These are phyloP conservation scores for Abscondita cerata DNA, from an alignment of 2,888 invertebrate genomes.

Conservation along the genomic window DNA sequence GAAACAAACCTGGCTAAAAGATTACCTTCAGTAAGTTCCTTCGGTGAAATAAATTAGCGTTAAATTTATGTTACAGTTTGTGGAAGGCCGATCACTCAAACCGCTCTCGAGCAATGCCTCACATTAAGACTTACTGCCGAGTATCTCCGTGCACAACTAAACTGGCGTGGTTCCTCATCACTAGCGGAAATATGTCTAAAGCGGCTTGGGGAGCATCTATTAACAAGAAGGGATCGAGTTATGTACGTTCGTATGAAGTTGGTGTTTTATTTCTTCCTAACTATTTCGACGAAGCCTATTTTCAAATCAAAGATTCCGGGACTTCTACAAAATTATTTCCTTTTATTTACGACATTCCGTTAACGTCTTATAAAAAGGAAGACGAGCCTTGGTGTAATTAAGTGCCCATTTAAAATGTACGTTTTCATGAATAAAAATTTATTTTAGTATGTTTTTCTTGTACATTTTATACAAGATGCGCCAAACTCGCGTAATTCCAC, in stretches of 20 bases:
- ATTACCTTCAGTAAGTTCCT: conserved; percentile 74
- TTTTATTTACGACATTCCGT: conserved; percentile 84
- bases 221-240: conserved; percentile 64
- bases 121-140: conserved; percentile 90
- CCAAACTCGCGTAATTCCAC: too few species aligned
- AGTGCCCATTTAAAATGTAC: too few species aligned
- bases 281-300: conserved; percentile 73
- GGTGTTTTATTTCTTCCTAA: conserved; percentile 89
- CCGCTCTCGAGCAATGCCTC: conserved; percentile 90
- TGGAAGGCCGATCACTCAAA: conserved; percentile 79
- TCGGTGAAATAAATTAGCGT: not conserved
- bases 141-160: conserved; percentile 70
- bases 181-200: conserved; percentile 95
- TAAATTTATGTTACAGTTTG: conserved; percentile 68
- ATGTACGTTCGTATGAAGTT: conserved; percentile 88
- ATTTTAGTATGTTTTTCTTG: too few species aligned
- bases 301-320: conserved; percentile 47
- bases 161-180: conserved; percentile 84
- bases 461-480: too few species aligned
- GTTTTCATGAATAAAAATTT: not conserved
- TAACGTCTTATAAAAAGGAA: conserved; percentile 70
- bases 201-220: conserved; percentile 92
- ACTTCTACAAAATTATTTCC: conserved; percentile 61
- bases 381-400: conserved; percentile 70
- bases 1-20: conserved; percentile 85